Evolutionary conservation across 1,140 invertebrate genomes (phyloP), one percentile per base, ranked within the genome.

Genomic region (Anoplophora glabripennis): DNA sequence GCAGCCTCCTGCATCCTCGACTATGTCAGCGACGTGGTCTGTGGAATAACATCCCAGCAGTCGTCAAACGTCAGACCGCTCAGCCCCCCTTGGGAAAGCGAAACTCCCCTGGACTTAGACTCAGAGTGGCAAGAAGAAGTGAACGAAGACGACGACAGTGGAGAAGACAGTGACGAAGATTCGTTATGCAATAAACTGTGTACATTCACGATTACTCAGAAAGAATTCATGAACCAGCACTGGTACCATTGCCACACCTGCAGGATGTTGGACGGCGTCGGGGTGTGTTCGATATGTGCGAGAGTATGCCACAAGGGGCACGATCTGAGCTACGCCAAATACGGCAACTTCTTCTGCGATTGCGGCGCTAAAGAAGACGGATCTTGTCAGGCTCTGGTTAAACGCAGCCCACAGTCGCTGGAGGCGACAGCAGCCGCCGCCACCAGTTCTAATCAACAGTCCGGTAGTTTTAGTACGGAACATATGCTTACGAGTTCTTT

Each of bases 221-320:
- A 96, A 75, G 96, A 98, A 76, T 99, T 98, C 72, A 98, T 97
- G 90, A 96, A 96, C 77, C 96, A 99, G 69, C 90, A 92, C 73
- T 92, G 93, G 93, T 98, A 98, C 77, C 94, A 98, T 75, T 98
- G 96, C 74, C 94, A 98, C 73, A 97, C 94, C 0, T 98, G 96
- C 75, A 93, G 92, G 71, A 98, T 99, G 96, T 88, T 97, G 15
- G 96, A 99, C 75, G 91, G 95, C 10, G 94, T 97, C 12, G 97
- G 97, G 0, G 94, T 98, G 9, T 99, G 97, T 75, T 94, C 93
- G 0, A 89, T 99, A 0, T 99, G 96, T 79, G 96, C 96, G 1
- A 83, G 93, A 55, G 96, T 99, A 2, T 99, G 96, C 73, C 96
- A 99, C 75, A 87, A 91, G 61, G 93, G 92, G 10, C 96, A 99